Evolutionary conservation across 2,888 invertebrate genomes (phyloP).

Genomic region (Abrostola tripartita): DNA sequence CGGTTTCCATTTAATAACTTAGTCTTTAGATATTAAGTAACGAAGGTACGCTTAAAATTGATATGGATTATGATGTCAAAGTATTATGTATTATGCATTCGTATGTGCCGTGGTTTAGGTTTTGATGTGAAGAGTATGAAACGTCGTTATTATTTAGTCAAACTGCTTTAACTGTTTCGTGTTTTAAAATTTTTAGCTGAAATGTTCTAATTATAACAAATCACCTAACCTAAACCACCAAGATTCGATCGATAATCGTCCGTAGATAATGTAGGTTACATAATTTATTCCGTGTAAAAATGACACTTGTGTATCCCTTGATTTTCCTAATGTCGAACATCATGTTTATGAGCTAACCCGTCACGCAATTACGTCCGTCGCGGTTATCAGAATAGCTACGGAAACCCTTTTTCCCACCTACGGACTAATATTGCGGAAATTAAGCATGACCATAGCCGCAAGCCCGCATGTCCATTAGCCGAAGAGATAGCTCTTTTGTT

Average conservation of each 20-base stretch:
- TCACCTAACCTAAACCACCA: too few relatives aligned
- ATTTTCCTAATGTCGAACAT: background rate
- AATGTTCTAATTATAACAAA: too few relatives aligned
- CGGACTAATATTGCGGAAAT: conserved; percentile 1
- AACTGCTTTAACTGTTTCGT: background rate
- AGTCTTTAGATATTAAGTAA: background rate
- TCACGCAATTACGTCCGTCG: background rate
- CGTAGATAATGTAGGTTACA: background rate
- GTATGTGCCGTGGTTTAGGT: background rate
- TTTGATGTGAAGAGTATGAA: background rate
- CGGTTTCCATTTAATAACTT: background rate
- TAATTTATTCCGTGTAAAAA: background rate
- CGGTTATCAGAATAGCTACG: background rate
- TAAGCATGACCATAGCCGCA: background rate
- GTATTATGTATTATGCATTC: background rate
- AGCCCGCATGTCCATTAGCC: conserved; percentile 9
- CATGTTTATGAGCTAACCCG: background rate
- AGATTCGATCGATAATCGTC: background rate
- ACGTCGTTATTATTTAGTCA: background rate
- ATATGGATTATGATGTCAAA: conserved; percentile 1
- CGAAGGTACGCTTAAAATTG: background rate
- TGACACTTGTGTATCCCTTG: too few relatives aligned
- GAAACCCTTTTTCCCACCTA: background rate
- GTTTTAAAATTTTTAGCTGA: background rate
- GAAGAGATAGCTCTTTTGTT: conserved; percentile 9